These are phyloP conservation scores for Dendrolimus punctatus DNA, from an alignment of 1,140 invertebrate species.

Conservation along the genomic window DNA sequence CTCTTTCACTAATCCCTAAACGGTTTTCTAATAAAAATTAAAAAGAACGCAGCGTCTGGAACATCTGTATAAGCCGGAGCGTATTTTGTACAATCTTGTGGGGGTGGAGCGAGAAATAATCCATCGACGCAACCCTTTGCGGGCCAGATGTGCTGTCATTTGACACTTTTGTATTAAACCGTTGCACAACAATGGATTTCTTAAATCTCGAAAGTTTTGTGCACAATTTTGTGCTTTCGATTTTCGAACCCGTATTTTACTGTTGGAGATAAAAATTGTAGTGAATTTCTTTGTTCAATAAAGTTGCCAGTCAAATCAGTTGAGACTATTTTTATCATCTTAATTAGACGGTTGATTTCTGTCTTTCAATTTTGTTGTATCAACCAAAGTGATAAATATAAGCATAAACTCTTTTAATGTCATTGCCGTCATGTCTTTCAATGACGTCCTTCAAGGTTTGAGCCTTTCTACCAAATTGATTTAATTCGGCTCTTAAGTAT, in stretches of 20 bases:
- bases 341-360: too few relatives aligned
- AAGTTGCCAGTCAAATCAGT: too few relatives aligned
- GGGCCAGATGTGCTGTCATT: slow-evolving; percentile 70
- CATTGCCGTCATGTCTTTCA: too few relatives aligned
- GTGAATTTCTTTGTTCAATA: slow-evolving; percentile 39
- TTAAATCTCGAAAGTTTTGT: slow-evolving; percentile 65
- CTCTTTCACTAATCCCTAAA: slow-evolving; percentile 13
- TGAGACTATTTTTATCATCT: too few relatives aligned
- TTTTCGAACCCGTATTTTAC: slow-evolving; percentile 58
- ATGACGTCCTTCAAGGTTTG: too few relatives aligned
- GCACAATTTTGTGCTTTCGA: slow-evolving; percentile 37
- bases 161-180: slow-evolving; percentile 72
- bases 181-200: slow-evolving; percentile 69
- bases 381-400: too few relatives aligned
- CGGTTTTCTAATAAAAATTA: slow-evolving; percentile 21
- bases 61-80: slow-evolving; percentile 60
- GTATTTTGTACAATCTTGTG: slow-evolving; percentile 52
- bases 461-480: too few relatives aligned
- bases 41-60: slow-evolving; percentile 28
- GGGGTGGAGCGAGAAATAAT: slow-evolving; percentile 68
- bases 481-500: too few relatives aligned
- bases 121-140: slow-evolving; percentile 68
- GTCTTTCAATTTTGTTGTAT: too few relatives aligned
- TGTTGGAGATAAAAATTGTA: slow-evolving; percentile 1
- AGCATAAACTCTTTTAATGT: too few relatives aligned